phyloP scores from a whole-genome alignment of 2,797 vertebrate species.

The Sylvia borin region DNA sequence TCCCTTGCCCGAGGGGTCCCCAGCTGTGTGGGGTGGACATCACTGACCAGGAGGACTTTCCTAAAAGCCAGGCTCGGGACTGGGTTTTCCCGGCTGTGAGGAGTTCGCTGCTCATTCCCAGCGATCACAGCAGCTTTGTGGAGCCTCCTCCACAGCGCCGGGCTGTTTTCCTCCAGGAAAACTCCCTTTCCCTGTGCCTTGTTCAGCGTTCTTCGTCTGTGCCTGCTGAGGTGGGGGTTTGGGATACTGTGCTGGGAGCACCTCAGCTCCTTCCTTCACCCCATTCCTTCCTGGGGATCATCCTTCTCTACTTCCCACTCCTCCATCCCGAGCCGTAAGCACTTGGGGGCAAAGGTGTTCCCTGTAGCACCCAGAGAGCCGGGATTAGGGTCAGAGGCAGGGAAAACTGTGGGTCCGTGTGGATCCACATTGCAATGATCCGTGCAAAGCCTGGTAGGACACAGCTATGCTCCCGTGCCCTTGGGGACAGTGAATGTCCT shows the following conservation, averaged over 20 bases:
- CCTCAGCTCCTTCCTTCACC: not conserved
- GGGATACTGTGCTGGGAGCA: not conserved
- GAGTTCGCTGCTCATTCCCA: not conserved
- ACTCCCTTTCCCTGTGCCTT: not conserved
- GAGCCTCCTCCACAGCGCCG: not conserved
- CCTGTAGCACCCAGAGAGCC: rapidly evolving
- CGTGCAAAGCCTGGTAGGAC: not conserved
- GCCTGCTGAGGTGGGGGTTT: not conserved
- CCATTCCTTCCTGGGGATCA: not conserved
- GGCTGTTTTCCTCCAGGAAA: not conserved
- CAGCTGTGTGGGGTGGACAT: rapidly evolving
- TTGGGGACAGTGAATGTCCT: not conserved
- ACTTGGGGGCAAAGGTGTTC: rapidly evolving
- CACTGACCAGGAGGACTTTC: rapidly evolving
- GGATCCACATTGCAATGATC: rapidly evolving
- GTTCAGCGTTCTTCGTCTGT: not conserved
- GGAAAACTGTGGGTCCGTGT: rapidly evolving
- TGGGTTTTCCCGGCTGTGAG: not conserved
- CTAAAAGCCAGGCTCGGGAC: not conserved
- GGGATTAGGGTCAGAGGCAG: rapidly evolving
- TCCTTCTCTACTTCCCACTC: not conserved
- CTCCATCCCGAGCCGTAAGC: not conserved
- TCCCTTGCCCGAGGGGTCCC: not conserved
- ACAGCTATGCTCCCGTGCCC: rapidly evolving
- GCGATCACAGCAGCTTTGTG: rapidly evolving